A percentile compares a stretch with the other conserved stretches of the same genome.
These are phyloP conservation scores for Amblyornis subalaris DNA, from an alignment of 2,113 vertebrate species.

Conservation along the genomic window DNA sequence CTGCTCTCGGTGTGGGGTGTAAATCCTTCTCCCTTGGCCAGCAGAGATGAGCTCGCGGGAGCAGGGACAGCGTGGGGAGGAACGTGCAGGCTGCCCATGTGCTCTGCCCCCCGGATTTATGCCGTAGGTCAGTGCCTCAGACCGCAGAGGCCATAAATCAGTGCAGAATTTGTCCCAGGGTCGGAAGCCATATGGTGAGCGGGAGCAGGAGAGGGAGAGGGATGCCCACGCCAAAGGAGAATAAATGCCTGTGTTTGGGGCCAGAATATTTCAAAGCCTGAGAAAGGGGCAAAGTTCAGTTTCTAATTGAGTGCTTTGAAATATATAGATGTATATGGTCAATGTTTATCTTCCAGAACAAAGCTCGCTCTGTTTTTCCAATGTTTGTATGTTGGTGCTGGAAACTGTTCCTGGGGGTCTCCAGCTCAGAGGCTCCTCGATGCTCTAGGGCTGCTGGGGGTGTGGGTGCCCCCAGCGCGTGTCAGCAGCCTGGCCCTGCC, in stretches of 20 bases:
- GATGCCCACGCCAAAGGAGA: not conserved
- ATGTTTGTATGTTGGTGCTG: not conserved
- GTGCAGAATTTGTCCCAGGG: not conserved
- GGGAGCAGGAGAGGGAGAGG: not conserved
- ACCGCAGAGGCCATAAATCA: slow-evolving; percentile 20
- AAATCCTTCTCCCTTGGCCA: not conserved
- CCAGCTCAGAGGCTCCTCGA: not conserved
- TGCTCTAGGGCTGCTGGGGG: not conserved
- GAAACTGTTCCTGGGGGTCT: not conserved
- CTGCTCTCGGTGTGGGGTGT: not conserved
- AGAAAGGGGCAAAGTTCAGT: slow-evolving; percentile 55
- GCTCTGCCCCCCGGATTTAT: not conserved
- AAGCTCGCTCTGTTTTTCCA: slow-evolving; percentile 8
- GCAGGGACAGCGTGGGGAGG: not conserved
- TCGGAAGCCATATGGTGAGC: slow-evolving; percentile 12
- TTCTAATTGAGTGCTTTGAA: slow-evolving; percentile 50
- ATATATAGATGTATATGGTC: slow-evolving; percentile 32
- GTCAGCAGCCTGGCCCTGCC: not conserved
- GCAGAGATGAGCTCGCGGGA: accelerated
- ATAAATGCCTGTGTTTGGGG: not conserved
- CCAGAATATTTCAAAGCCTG: slow-evolving; percentile 42
- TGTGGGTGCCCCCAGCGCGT: not conserved
- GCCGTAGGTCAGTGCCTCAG: not conserved
- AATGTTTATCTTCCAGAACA: slow-evolving; percentile 49
- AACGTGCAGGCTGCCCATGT: not conserved